These are phyloP conservation scores for Cardiocondyla obscurior DNA, from an alignment of 1,140 invertebrate genomes.

Conservation along the genomic window DNA sequence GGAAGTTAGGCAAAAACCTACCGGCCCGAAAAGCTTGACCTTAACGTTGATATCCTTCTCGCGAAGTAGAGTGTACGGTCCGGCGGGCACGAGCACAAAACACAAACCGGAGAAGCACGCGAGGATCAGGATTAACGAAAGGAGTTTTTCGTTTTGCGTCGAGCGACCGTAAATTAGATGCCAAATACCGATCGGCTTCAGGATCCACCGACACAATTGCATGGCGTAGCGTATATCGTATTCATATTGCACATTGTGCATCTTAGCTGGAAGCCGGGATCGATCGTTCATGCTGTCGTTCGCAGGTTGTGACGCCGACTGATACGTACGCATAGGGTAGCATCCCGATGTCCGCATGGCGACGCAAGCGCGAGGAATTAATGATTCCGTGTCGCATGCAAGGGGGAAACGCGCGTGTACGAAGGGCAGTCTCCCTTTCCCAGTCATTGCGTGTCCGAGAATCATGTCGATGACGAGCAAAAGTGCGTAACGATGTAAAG, in stretches of 20 bases:
- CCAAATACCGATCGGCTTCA: constrained; percentile 69
- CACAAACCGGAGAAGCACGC: constrained; percentile 8
- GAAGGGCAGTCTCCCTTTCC: not conserved
- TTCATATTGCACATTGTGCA: constrained; percentile 39
- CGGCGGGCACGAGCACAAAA: constrained; percentile 55
- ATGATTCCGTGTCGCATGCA: constrained; percentile 6
- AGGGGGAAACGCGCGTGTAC: not conserved
- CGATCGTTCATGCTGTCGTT: constrained; percentile 41
- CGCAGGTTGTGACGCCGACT: not conserved
- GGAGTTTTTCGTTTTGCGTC: not conserved
- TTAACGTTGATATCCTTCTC: constrained; percentile 53
- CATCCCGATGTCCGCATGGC: not conserved
- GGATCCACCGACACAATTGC: constrained; percentile 59
- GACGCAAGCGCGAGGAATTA: constrained; percentile 57
- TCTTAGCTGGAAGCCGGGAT: not conserved
- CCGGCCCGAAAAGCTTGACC: constrained; percentile 59
- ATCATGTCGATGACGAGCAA: not conserved
- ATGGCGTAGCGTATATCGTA: constrained; percentile 58
- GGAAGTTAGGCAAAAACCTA: constrained; percentile 59
- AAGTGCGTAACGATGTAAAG: constrained; percentile 1
- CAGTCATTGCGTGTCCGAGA: not conserved
- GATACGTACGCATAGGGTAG: not conserved
- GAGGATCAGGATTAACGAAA: not conserved
- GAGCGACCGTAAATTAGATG: constrained; percentile 21
- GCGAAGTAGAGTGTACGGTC: constrained; percentile 15